These are phyloP conservation scores for Drosophila meridionalis DNA, from an alignment of 2,888 invertebrate species.

Conservation along the genomic window DNA sequence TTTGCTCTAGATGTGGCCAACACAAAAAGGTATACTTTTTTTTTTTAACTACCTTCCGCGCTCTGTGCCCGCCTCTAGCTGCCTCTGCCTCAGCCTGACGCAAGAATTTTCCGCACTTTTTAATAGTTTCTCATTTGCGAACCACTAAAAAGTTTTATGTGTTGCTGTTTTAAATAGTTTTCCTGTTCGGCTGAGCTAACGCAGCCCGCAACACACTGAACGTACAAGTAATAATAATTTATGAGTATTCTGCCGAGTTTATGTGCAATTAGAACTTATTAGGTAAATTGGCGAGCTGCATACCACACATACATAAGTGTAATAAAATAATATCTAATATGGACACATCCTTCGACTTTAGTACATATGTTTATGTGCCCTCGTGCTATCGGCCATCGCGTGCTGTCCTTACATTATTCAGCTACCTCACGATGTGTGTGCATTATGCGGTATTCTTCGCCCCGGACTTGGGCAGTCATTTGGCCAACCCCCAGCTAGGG, in stretches of 20 bases:
- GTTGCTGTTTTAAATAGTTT: slow-evolving; percentile 67
- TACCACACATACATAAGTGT: background rate
- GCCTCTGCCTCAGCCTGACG: slow-evolving; percentile 15
- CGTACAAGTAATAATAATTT: slow-evolving; percentile 25
- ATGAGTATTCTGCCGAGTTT: slow-evolving; percentile 21
- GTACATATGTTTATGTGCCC: slow-evolving; percentile 9
- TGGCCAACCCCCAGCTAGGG: slow-evolving; percentile 39
- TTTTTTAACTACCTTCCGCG: slow-evolving; percentile 1
- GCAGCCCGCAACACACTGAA: slow-evolving; percentile 12
- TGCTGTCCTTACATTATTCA: slow-evolving; percentile 44
- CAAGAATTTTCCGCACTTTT: slow-evolving; percentile 64
- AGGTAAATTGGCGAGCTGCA: slow-evolving; percentile 1
- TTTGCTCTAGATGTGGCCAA: slow-evolving; percentile 21
- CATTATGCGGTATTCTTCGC: slow-evolving; percentile 35
- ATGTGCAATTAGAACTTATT: slow-evolving; percentile 22
- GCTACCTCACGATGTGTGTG: slow-evolving; percentile 38
- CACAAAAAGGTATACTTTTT: background rate
- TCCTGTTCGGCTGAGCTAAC: slow-evolving; percentile 11
- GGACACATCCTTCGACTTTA: slow-evolving; percentile 3
- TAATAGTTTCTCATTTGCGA: slow-evolving; percentile 72
- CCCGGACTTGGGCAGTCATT: slow-evolving; percentile 9
- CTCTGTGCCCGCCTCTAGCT: slow-evolving; percentile 1
- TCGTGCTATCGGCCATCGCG: slow-evolving; percentile 30
- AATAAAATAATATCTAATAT: slow-evolving; percentile 8
- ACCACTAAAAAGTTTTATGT: slow-evolving; percentile 62